Evolutionary conservation across 2,888 invertebrate species (phyloP), one percentile per base, ranked within the genome.

Genomic region (Onthophagus sagittarius): DNA sequence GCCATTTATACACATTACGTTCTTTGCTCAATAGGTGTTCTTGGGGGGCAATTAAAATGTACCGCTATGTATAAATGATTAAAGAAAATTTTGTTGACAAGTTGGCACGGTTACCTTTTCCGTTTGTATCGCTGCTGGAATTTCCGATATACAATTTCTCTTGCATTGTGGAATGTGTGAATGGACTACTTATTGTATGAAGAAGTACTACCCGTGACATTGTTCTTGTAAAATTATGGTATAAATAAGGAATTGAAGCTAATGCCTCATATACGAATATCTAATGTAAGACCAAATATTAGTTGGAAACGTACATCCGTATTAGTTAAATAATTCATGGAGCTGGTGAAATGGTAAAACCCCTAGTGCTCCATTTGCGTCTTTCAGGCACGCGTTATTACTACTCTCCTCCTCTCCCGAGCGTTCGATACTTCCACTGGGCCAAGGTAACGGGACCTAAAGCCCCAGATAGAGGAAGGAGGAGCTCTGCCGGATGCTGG

Each of bases 391-490:
- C 39, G 39, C 39, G 39, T 53, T 53, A 53, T 53, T 53, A 53
- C 39, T 2, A 53, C 65, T 69, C 72, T 72, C 69, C 62, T 32
- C 62, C 69, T 69, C 63, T 72, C 69, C 72, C 72, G 13, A 76
- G 74, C 76, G 76, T 72, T 73, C 76, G 73, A 74, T 72, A 76
- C 75, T 78, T 78, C 80, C 80, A 82, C 81, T 82, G 81, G 81
- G 82, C 81, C 82, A 81, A 82, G 81, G 81, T 82, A 82, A 82
- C 82, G 82, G 82, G 78, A 80, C 77, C 77, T 76, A 75, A 79
- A 79, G 81, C 83, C 82, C 81, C 81, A 82, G 75, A 76, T 76
- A 77, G 78, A 78, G 80, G 79, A 80, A 79, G 80, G 79, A 80
- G 79, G 79, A 78, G 78, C 78, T 71, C 71, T 32, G 64, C 15